A percentile compares a stretch with the other conserved stretches of the same genome.
Conservation (phyloP, 2,113 vertebrate genomes). For the Atrichornis clamosus region DNA sequence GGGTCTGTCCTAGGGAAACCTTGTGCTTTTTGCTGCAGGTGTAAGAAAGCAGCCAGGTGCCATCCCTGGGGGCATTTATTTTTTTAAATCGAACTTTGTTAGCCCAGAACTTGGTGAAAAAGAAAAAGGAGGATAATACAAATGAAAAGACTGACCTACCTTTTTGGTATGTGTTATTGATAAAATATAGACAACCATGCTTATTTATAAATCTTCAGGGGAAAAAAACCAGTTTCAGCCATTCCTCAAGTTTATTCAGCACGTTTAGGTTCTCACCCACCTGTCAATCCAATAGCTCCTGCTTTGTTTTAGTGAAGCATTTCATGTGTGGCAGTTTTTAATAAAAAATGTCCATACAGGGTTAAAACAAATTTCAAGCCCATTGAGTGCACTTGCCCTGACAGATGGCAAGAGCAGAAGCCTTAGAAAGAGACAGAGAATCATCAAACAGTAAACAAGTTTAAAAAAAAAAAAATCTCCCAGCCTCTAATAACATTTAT, state of each 20-base stretch:
- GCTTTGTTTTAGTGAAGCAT: neutral
- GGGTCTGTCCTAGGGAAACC: neutral
- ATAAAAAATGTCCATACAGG: neutral
- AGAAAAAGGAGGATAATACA: neutral
- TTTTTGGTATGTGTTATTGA: neutral
- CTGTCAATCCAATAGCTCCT: neutral
- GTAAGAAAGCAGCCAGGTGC: neutral
- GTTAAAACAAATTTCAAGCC: neutral
- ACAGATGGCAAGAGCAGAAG: neutral
- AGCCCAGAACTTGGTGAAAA: neutral
- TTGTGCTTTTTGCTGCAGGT: neutral
- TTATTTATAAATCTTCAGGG: neutral
- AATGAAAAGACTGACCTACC: neutral
- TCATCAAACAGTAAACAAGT: neutral
- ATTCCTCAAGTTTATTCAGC: neutral
- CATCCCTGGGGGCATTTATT: neutral
- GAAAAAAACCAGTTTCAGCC: neutral
- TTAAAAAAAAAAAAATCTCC: fast-evolving
- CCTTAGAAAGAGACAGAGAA: neutral
- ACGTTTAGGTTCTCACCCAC: neutral
- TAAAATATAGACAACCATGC: neutral
- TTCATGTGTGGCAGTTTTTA: neutral
- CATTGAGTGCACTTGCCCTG: neutral
- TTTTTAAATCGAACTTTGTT: neutral
- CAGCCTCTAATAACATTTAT: neutral